Evolutionary conservation across 92 coral and sea anemone genomes (phyloP).

Genomic region (Palythoa grandis): DNA sequence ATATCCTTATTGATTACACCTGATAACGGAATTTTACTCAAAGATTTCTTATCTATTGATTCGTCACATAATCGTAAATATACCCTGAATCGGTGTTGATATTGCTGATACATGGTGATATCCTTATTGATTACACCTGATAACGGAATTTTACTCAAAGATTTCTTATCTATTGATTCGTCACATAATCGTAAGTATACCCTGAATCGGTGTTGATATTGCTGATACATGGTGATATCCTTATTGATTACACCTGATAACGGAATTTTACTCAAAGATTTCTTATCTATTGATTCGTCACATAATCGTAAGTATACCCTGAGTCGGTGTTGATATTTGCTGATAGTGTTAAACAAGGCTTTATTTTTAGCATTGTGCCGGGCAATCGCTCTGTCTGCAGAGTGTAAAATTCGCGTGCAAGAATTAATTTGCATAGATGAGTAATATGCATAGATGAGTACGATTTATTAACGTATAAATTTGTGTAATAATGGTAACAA

Average conservation of each 20-base stretch:
- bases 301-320: conserved; percentile 72
- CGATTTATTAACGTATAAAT: no score
- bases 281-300: conserved; percentile 70
- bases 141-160: conserved; percentile 86
- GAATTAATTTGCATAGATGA: no score
- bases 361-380: not conserved
- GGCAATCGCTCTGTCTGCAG: no score
- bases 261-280: conserved; percentile 88
- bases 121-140: conserved; percentile 94
- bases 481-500: no score
- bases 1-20: conserved; percentile 92
- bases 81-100: not conserved
- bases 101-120: conserved; percentile 46
- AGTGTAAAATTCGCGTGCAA: no score
- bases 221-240: conserved; percentile 63
- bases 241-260: conserved; percentile 91
- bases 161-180: conserved; percentile 74
- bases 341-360: not conserved
- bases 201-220: not conserved
- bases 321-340: not conserved
- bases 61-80: conserved; percentile 82
- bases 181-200: conserved; percentile 76
- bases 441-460: no score
- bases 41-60: conserved; percentile 79
- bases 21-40: conserved; percentile 85